phyloP scores from a whole-genome alignment of 2,888 invertebrate species.

The Lucinisca nassula region DNA sequence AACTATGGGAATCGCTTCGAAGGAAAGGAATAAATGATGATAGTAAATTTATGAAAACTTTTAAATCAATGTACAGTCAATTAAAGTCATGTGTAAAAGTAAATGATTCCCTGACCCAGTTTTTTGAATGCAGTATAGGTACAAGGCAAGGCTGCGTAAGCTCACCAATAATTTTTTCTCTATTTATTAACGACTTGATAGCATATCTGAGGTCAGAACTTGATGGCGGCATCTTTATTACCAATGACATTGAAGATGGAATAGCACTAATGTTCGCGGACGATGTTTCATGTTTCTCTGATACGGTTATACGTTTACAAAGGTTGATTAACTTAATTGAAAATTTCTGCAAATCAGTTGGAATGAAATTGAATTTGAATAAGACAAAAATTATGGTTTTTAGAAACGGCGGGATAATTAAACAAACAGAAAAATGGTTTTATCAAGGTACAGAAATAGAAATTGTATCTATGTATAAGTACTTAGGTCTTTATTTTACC shows the following conservation, averaged over 20 bases:
- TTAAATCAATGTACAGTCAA: constrained; percentile 12
- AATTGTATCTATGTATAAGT: constrained; percentile 2
- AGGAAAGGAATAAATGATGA: neutral
- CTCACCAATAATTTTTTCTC: neutral
- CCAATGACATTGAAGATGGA: neutral
- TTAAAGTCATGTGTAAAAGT: neutral
- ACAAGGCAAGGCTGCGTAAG: neutral
- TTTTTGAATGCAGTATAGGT: neutral
- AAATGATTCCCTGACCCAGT: neutral
- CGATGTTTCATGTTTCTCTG: neutral
- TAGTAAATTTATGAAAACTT: neutral
- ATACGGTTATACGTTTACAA: neutral
- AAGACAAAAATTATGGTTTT: neutral
- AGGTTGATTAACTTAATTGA: neutral
- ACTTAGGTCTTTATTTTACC: neutral
- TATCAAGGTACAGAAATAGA: neutral
- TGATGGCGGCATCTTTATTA: neutral
- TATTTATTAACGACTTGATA: neutral
- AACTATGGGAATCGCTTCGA: neutral
- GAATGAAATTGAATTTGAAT: neutral
- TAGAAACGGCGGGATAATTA: neutral
- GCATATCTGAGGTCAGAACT: neutral
- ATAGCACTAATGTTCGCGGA: neutral
- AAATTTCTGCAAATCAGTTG: neutral
- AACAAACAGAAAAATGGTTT: neutral